Evolutionary conservation across 2,113 vertebrate genomes (phyloP).

Genomic region (Chelonoidis abingdonii): DNA sequence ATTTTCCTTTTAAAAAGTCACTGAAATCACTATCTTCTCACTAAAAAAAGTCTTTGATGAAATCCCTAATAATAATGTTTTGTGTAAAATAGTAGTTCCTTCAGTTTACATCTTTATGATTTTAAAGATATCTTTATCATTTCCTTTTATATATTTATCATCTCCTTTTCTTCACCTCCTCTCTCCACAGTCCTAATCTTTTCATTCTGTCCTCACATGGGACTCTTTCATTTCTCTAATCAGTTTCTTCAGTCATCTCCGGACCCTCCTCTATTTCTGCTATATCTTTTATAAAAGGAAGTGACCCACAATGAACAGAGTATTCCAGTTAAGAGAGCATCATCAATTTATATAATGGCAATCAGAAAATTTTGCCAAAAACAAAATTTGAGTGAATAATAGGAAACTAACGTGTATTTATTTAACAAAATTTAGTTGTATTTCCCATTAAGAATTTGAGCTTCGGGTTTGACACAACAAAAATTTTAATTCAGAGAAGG

Average conservation of each 20-base stretch:
- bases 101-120: neutral
- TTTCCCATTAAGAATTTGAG: neutral
- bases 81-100: constrained; percentile 15
- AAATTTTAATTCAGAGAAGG: neutral
- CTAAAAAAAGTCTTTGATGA: neutral
- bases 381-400: neutral
- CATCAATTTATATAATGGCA: neutral
- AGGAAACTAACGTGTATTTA: neutral
- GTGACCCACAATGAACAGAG: neutral
- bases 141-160: neutral
- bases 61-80: neutral
- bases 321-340: neutral
- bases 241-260: neutral
- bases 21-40: neutral
- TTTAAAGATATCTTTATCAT: neutral
- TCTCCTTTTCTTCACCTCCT: neutral
- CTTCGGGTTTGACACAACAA: neutral
- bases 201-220: neutral
- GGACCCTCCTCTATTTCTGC: neutral
- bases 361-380: neutral
- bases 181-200: neutral
- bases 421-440: neutral
- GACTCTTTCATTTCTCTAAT: neutral
- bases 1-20: neutral
- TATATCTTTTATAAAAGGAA: neutral